These are phyloP conservation scores for Corythaixoides concolor DNA, from an alignment of 2,113 vertebrate genomes.

Conservation along the genomic window DNA sequence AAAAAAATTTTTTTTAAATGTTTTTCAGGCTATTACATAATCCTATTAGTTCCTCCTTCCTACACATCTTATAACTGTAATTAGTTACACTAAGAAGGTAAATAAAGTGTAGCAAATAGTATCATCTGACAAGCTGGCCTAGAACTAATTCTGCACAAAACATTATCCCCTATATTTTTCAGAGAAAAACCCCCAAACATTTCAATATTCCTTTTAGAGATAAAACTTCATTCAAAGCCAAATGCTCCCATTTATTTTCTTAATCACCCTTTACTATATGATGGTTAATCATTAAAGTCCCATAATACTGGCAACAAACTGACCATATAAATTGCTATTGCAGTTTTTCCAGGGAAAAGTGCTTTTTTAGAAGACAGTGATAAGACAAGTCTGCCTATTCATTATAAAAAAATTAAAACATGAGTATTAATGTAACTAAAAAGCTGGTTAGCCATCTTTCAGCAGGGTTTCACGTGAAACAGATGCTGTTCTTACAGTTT, in stretches of 20 bases:
- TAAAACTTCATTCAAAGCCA: not conserved
- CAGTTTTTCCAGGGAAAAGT: not conserved
- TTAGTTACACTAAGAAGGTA: not conserved
- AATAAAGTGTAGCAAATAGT: not conserved
- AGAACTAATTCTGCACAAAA: not conserved
- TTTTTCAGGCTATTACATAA: not conserved
- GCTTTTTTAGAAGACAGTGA: not conserved
- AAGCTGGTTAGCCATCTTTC: not conserved
- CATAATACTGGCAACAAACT: not conserved
- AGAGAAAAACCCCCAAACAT: not conserved
- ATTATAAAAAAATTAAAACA: not conserved
- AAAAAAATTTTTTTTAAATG: rapidly evolving
- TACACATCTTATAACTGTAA: not conserved
- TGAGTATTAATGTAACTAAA: not conserved
- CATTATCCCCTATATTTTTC: not conserved
- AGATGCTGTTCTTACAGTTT: not conserved
- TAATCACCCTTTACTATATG: not conserved
- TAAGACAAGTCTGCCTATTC: not conserved
- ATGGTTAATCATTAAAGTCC: not conserved
- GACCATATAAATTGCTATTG: rapidly evolving
- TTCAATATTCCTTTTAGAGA: not conserved
- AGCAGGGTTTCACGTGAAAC: not conserved
- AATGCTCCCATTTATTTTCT: not conserved
- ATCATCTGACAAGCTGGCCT: not conserved
- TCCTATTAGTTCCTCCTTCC: not conserved